Evolutionary conservation across 2,113 vertebrate species (phyloP), one percentile per base, ranked within the genome.

Genomic region (Cairina moschata): DNA sequence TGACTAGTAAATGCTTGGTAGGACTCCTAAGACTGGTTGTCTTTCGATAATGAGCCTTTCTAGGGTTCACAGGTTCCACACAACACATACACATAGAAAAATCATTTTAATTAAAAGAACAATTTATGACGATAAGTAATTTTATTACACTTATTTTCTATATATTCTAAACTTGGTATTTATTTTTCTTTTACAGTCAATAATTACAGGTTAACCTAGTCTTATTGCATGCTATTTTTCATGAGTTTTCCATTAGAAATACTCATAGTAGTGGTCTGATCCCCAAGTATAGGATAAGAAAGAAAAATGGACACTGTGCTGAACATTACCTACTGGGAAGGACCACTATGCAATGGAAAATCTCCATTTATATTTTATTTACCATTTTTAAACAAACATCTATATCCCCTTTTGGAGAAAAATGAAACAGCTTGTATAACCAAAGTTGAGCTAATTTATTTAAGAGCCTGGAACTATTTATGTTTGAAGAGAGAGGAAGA

Each of bases 381-480:
- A 90, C 85, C 85, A 21, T 81, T 91, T 91, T 90, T 71, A 91
- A 97, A 73, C 78, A 90, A 94, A 67, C 67, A 85, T 83, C 50
- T 86, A 50, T 90, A 87, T 66, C 36, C 58, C 36, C 54, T 76
- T 93, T 94, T 85, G 75, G 67, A 90, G 74, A n/a, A 90, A 95
- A 94, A 88, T 66, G 46, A 90, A 94, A 79, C 44, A 71, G 71
- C 75, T 93, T 87, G 66, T 94, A 84, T 83, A 92, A 80, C 72
- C 36, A 28, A 76, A 87, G 79, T 32, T 80, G 44, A 83, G 58
- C 50, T 91, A 90, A 94, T 96, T 96, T 93, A 83, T 91, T 88
- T 93, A 93, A 90, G 36, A 91, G 75, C 63, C 79, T 93, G 91
- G 60, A 96, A 91, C 56, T 94, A 78, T 92, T 96, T 94, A 77